Base-by-base conservation (phyloP, 2,797 vertebrate species). In the Sparus aurata region DNA sequence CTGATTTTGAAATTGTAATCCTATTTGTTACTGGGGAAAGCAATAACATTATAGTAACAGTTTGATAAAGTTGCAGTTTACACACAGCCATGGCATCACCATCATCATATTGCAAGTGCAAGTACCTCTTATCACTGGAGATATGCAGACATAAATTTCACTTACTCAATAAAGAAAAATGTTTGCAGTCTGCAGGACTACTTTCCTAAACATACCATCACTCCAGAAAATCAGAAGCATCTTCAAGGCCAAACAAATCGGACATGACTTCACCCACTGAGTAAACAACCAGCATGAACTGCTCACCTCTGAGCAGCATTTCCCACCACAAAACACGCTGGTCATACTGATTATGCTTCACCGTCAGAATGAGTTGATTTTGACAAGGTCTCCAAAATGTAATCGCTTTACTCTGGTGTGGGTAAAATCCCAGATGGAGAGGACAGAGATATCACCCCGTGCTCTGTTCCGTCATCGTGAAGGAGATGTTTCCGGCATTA, bases 171-270 rank as follows among this genome's bases (percentile, higher is more conserved):
- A 4, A 22, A 23, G 4, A 57, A 18, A 45, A 22, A 23, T 2
- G 5, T 75, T 59, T 15, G 53, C 12, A 30, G 20, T 47, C n/a
- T 30, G 13, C 41, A 49, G 27, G 41, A 45, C 20, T 22, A 59
- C 13, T 43, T 52, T 3, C 2, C 2, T 5, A 58, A 70, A 70
- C 43, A 74, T 10, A 62, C 3, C 15, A 46, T 47, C 15, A 11
- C 60, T 62, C 12, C 27, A 67, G 58, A 75, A 79, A 68, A 59
- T 71, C 20, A 57, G 47, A 78, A 68, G 53, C 22, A 66, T 84
- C 59, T 58, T 69, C 71, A 69, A 73, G 65, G 68, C 30, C 68
- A 83, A 80, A 67, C 38, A 77, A 68, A 60, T 83, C 50, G 62
- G 58, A 65, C 41, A 60, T 43, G 41, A 73, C 34, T 69, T 83